Evolutionary conservation across 2,888 invertebrate genomes (phyloP), one percentile per base, ranked within the genome.

Genomic region (Lasioglossum leucozonium): DNA sequence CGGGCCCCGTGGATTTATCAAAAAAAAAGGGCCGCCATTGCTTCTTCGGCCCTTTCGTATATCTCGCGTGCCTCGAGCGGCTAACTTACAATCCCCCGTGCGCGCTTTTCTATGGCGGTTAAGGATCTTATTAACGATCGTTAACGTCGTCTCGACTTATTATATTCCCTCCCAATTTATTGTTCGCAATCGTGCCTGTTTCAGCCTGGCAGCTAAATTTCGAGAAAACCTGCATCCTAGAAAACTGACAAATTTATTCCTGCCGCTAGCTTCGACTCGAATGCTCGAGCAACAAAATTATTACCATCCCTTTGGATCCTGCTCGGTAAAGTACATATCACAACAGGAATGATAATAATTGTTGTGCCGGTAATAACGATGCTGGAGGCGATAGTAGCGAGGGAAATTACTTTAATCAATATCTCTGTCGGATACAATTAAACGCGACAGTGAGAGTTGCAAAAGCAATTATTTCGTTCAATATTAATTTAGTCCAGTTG

Each of bases 1-100:
- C 72, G 44, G 16, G 42, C 13, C 65, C n/a, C 34, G 16, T 30
- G 67, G 72, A 82, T 85, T 85, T 79, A 79, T 79, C 74, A 77
- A 44, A 77, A 82, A 55, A 26, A 13, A 58, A 26, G 16, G 30
- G 16, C 73, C 51, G 51, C 26, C 72, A 34, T 34, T 30, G 65
- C 8, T 8, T 8, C 34, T 4, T 18, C 30, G 30, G 51, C 44
- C 51, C 44, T 58, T 77, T 65, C 37, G 44, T 47, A 22, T 34
- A 37, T 65, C 71, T 76, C 55, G 75, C 82, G 72, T 76, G 72
- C 51, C 73, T 55, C 16, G 30, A 44, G 47, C 67, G 26, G 44
- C 47, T 72, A 76, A 80, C 51, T 80, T 76, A 69, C 18, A 30
- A 40, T 51, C 37, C 69, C 69, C 51, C 22, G 11, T 42, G 72